These are phyloP conservation scores for human (Homo sapiens) DNA, from an alignment of 2,113 vertebrate species.

Conservation along the genomic window GRCh38 chr3:131508001-131508500, in stretches of 20 bases:
- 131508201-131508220: neutral
- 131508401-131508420: neutral
- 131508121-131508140: neutral
- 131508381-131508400: neutral
- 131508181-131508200: neutral
- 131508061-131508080: too few species aligned
- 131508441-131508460: neutral
- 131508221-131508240: neutral
- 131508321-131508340: neutral
- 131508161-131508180: neutral
- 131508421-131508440: neutral
- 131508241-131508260: neutral
- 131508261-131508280: neutral
- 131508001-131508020: too few species aligned
- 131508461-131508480: neutral
- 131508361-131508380: neutral
- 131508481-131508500: neutral
- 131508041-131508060: too few species aligned
- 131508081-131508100: too few species aligned
- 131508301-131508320: too few species aligned
- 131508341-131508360: neutral
- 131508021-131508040: too few species aligned
- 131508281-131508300: neutral
- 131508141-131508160: neutral
- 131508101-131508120: neutral